Base-by-base conservation (phyloP, 2,888 invertebrate genomes). In the Bursaphelenchus okinawaensis region DNA sequence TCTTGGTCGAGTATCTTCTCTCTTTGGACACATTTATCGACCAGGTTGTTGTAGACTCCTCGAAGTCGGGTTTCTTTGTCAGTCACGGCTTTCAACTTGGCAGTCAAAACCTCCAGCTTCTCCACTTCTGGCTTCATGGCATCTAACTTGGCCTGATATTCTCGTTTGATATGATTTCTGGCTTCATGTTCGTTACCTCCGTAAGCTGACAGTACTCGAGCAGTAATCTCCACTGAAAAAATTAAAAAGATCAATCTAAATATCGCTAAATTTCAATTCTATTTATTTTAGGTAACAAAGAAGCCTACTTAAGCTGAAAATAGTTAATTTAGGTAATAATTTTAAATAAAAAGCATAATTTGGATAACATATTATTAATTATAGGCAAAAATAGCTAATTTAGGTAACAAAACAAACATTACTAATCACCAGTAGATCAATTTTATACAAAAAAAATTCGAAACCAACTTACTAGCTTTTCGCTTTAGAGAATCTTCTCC, bases 41-140 rank as follows among this genome's bases (percentile, higher is more conserved):
- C n/a, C n/a, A n/a, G n/a, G n/a, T n/a, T n/a, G n/a, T n/a, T n/a
- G n/a, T n/a, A n/a, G n/a, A 40, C 40, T 40, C n/a, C 40, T n/a
- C 19, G 60, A 19, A n/a, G 57, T 55, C 16, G 60, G 29, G 1
- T 59, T 59, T 20, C 50, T 20, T 27, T 57, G 51, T 20, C 29
- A 9, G 16, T 57, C 16, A n/a, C n/a, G 1, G 3, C 40, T 20
- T 59, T 61, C 60, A 50, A 40, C 52, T 50, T 19, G 16, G 19
- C 19, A 19, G 24, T n/a, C 23, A 54, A 4, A 19, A 24, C 54
- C 19, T 54, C 40, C 40, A 40, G n/a, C n/a, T 40, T 40, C 40
- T 40, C 40, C n/a, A 40, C 40, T 16, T 40, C 40, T 40, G 40
- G 40, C 40, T 40, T 40, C 40, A 40, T 40, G 40, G 40, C 40